Evolutionary conservation across 2,888 invertebrate species (phyloP), one percentile per base, ranked within the genome.

Genomic region (Corythucha ciliata): DNA sequence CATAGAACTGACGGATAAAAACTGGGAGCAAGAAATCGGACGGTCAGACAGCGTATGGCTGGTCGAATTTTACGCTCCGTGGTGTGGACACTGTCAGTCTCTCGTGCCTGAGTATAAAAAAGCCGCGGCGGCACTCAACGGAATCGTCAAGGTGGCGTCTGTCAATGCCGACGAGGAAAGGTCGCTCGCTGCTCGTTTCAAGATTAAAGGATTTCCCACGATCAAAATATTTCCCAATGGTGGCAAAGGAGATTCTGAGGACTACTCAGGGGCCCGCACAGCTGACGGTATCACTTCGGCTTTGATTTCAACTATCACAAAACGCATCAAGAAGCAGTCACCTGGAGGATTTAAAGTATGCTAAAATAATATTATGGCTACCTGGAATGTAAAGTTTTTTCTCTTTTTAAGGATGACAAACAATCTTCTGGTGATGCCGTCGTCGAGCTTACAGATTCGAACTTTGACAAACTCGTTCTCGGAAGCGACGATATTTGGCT

Each of bases 401-500:
- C 29, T 32, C 14, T 18, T 32, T 24, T 32, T n/a, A 18, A 51
- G 45, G 51, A 45, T 16, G 40, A 44, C 16, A 37, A 37, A 10
- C 51, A 37, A 12, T 41, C 49, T 34, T 51, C 58, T n/a, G 48
- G 50, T 14, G 57, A 73, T 49, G 79, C 81, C 67, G 97, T 98
- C 16, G 71, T 98, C 59, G 92, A 92, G 64, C 72, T 99, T 57
- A 98, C 97, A 0, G 97, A 98, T 68, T 78, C 81, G 58, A 98
- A 98, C 74, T 98, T 98, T 69, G 86, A 94, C 58, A 81, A 87
- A 67, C 69, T 84, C 48, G 96, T 99, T 14, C 68, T 96, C 60
- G 77, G 89, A 61, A 92, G 92, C 41, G 89, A 96, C 14, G 96
- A 97, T 65, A 77, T 93, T 69, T 97, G 96, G 94, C 71, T 98